Conservation (phyloP, 1,140 invertebrate species). For the Physella acuta region DNA sequence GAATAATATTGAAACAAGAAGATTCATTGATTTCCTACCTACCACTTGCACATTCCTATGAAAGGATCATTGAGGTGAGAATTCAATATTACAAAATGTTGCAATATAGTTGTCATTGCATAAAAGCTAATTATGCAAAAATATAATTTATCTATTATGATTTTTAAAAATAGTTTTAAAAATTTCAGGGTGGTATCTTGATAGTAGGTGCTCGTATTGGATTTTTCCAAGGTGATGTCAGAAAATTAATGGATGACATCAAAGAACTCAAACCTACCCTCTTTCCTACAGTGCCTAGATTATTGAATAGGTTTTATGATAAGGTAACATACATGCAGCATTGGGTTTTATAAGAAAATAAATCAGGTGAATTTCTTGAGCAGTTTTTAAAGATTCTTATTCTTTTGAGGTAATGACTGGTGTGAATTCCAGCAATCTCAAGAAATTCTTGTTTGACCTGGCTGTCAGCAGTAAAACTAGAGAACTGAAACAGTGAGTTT, state of each 20-base stretch:
- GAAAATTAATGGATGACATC: constrained; percentile 87
- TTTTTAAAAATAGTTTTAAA: background rate
- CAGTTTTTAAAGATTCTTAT: background rate
- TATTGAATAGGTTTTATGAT: constrained; percentile 89
- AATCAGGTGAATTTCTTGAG: background rate
- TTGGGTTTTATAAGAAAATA: background rate
- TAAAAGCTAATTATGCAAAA: background rate
- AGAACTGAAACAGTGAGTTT: constrained; percentile 46
- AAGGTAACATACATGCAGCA: constrained; percentile 36
- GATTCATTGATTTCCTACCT: constrained; percentile 78
- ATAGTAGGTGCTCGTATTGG: constrained; percentile 89
- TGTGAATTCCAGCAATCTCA: constrained; percentile 43
- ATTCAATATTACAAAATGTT: too few relatives aligned
- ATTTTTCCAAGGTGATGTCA: constrained; percentile 92
- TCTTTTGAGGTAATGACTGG: constrained; percentile 44
- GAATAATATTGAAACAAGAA: constrained; percentile 28
- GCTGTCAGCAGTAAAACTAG: constrained; percentile 46
- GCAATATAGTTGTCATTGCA: too few relatives aligned
- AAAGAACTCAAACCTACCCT: constrained; percentile 88
- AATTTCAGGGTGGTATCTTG: constrained; percentile 57
- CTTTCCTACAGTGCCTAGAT: constrained; percentile 90
- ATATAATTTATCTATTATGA: too few relatives aligned
- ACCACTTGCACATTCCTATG: constrained; percentile 92
- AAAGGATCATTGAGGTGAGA: constrained; percentile 56
- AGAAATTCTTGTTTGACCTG: constrained; percentile 48